These are phyloP conservation scores for Dioctria rufipes DNA, from an alignment of 2,888 invertebrate genomes.

Conservation along the genomic window DNA sequence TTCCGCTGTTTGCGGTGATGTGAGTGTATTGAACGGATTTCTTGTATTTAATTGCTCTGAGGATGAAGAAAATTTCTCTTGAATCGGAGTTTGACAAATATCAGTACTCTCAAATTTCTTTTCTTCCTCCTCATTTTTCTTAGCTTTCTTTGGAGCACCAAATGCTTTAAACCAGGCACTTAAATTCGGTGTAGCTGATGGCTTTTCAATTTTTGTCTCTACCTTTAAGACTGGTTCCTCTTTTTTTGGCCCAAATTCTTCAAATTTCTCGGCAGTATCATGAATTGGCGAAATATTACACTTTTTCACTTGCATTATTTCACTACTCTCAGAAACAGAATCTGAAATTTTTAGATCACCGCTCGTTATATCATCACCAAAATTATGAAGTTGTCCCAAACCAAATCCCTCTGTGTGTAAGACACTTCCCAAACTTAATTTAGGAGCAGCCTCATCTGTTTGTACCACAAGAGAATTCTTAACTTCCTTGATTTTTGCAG, in stretches of 20 bases:
- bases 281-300: constrained; percentile 61
- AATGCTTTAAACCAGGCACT: constrained; percentile 95
- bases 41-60: constrained; percentile 59
- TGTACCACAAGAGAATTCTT: constrained; percentile 75
- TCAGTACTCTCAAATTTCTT: constrained; percentile 60
- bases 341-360: constrained; percentile 62
- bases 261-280: constrained; percentile 60
- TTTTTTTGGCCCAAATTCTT: constrained; percentile 54
- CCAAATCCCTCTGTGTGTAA: constrained; percentile 80
- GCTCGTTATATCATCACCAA: constrained; percentile 72
- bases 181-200: constrained; percentile 86
- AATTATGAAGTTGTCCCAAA: constrained; percentile 79
- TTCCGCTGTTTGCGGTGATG: constrained; percentile 62
- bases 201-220: constrained; percentile 72
- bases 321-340: not conserved
- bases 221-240: constrained; percentile 61
- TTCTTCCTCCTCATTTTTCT: constrained; percentile 76
- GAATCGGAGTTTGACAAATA: constrained; percentile 47
- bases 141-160: constrained; percentile 85
- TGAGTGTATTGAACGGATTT: constrained; percentile 65
- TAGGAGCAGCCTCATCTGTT: constrained; percentile 81
- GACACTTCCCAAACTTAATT: constrained; percentile 88
- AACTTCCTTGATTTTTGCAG: constrained; percentile 75
- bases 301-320: constrained; percentile 57
- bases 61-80: constrained; percentile 54